phyloP scores from a whole-genome alignment of 2,113 vertebrate species.

The Rutilus rutilus region DNA sequence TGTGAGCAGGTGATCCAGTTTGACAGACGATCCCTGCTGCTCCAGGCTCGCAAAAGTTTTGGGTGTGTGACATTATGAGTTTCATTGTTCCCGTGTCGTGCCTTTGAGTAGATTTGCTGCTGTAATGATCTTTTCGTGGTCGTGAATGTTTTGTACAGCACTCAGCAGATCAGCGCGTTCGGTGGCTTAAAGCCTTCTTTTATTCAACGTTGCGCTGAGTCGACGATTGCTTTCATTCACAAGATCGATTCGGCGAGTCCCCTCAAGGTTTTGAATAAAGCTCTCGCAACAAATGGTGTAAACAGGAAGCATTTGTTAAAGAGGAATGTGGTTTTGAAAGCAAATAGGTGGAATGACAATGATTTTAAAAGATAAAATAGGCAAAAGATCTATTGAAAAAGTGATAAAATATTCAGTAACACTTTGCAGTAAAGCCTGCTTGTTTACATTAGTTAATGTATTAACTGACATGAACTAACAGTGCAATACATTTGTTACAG shows the following conservation, averaged over 20 bases:
- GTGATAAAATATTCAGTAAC: not conserved
- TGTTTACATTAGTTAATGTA: too few relatives aligned
- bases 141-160: conserved; percentile 55
- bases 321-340: conserved; percentile 2
- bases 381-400: not conserved
- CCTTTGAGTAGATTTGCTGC: conserved; percentile 60
- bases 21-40: conserved; percentile 28
- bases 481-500: too few relatives aligned
- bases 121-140: conserved; percentile 58
- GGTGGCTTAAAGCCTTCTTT: conserved; percentile 61
- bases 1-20: not conserved
- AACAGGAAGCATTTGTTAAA: not conserved
- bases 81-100: conserved; percentile 20
- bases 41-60: conserved; percentile 12
- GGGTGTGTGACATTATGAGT: conserved; percentile 14
- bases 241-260: not conserved
- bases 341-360: not conserved
- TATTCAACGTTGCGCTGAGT: conserved; percentile 58
- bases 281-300: not conserved
- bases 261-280: conserved; percentile 19
- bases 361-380: not conserved
- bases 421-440: too few relatives aligned
- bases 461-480: too few relatives aligned
- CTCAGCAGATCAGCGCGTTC: conserved; percentile 59
- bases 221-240: conserved; percentile 59